A percentile compares a stretch with the other conserved stretches of the same genome.
phyloP scores from a whole-genome alignment of 2,888 invertebrate genomes.

The Ceratothoa steindachneri region DNA sequence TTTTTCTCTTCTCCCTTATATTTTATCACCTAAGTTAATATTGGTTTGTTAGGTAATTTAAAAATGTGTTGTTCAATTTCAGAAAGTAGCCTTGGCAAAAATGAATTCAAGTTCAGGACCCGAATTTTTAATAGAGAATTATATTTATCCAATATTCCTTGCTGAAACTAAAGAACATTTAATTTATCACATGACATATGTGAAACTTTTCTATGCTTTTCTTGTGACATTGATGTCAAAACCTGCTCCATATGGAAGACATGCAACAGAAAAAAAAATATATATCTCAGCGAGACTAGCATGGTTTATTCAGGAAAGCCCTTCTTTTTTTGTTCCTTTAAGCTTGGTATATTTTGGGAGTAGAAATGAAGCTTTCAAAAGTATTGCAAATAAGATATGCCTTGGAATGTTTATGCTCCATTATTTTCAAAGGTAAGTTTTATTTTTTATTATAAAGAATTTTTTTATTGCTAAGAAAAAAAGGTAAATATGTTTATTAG shows the following conservation, averaged over 20 bases:
- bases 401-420: conserved; percentile 41
- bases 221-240: not conserved
- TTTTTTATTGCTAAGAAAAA: too few species aligned
- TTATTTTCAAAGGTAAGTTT: conserved; percentile 39
- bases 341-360: conserved; percentile 16
- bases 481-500: too few species aligned
- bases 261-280: conserved; percentile 16
- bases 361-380: conserved; percentile 12
- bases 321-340: conserved; percentile 37
- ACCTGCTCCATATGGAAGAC: conserved; percentile 27
- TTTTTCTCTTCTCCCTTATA: too few species aligned
- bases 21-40: too few species aligned
- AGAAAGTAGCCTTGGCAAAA: too few species aligned
- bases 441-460: not conserved
- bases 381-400: conserved; percentile 34
- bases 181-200: not conserved
- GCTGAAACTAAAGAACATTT: not conserved
- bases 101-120: not conserved
- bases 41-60: too few species aligned
- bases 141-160: not conserved
- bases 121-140: not conserved
- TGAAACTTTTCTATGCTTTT: not conserved
- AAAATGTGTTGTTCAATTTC: too few species aligned
- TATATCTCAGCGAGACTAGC: conserved; percentile 29
- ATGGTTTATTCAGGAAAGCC: conserved; percentile 40